Evolutionary conservation across 2,113 vertebrate genomes (phyloP).

Genomic region (Podiceps cristatus): DNA sequence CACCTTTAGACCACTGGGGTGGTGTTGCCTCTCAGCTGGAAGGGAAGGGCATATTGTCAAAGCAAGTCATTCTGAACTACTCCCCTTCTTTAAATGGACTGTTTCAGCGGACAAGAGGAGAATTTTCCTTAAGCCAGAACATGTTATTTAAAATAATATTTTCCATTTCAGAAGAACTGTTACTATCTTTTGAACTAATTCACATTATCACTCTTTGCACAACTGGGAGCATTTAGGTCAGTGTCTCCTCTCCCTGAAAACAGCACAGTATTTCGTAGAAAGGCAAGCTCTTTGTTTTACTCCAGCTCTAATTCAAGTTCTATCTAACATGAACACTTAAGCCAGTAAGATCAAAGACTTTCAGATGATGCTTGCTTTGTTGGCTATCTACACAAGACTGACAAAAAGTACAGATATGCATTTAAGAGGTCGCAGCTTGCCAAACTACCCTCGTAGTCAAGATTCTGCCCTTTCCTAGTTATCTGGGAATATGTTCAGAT

Average conservation of each 20-base stretch:
- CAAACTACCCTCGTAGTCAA: background rate
- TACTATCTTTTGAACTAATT: background rate
- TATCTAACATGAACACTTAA: background rate
- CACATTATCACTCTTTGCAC: background rate
- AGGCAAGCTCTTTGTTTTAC: rapidly evolving
- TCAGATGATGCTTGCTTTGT: background rate
- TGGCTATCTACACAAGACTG: background rate
- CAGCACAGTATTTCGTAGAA: background rate
- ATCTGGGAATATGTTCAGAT: background rate
- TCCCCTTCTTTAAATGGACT: background rate
- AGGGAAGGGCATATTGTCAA: background rate
- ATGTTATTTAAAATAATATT: background rate
- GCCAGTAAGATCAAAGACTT: background rate
- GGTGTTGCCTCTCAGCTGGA: background rate
- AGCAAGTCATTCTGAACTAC: background rate
- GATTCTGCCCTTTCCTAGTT: background rate
- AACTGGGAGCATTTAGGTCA: background rate
- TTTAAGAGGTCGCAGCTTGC: background rate
- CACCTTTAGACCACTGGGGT: background rate
- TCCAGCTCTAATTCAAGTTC: background rate
- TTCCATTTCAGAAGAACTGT: background rate
- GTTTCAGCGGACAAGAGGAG: background rate
- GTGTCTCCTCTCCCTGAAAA: background rate
- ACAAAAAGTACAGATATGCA: rapidly evolving
- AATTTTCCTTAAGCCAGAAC: background rate